Evolutionary conservation across 2,797 vertebrate species (phyloP).

Genomic region (Phoebastria nigripes): DNA sequence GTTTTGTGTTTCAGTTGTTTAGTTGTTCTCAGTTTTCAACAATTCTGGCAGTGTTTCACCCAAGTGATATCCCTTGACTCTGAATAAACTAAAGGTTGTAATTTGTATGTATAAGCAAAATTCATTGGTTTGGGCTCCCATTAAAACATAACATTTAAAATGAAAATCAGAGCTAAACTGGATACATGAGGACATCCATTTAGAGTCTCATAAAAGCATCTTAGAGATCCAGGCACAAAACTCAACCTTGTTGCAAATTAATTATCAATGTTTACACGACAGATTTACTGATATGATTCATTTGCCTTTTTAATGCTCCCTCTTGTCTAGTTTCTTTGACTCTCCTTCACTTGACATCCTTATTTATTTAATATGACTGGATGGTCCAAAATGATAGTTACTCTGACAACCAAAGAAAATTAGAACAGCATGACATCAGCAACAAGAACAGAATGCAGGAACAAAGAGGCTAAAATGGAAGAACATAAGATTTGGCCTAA

Average conservation of each 20-base stretch:
- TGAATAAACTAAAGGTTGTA: background rate
- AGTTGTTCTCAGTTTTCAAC: background rate
- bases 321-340: background rate
- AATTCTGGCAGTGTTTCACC: background rate
- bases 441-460: background rate
- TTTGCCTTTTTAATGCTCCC: background rate
- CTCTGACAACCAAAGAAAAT: constrained; percentile 79
- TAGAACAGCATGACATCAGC: background rate
- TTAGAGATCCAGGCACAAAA: background rate
- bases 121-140: background rate
- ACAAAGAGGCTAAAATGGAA: background rate
- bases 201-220: background rate
- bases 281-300: background rate
- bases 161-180: background rate
- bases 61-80: background rate
- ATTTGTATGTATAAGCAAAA: background rate
- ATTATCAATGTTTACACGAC: background rate
- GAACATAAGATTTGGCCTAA: background rate
- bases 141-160: background rate
- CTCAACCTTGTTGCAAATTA: background rate
- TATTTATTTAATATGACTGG: constrained; percentile 80
- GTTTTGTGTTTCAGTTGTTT: background rate
- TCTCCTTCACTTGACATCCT: constrained; percentile 66
- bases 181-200: background rate
- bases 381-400: constrained; percentile 79